Evolutionary conservation across 2,113 vertebrate genomes (phyloP).

Genomic region (Donacobius atricapilla): DNA sequence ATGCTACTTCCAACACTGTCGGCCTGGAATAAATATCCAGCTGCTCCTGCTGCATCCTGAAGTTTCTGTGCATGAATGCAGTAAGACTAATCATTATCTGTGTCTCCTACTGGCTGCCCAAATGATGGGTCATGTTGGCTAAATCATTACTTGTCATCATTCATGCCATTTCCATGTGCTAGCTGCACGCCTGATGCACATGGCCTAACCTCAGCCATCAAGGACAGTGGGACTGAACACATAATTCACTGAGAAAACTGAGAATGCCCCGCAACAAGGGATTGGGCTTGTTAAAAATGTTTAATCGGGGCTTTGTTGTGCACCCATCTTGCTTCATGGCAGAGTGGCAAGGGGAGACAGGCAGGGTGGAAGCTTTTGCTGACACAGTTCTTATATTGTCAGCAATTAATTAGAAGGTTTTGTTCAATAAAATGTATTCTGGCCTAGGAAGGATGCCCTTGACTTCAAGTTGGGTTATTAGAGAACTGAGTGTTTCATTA

Average conservation of each 20-base stretch:
- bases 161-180: fast-evolving
- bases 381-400: background rate
- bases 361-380: background rate
- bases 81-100: background rate
- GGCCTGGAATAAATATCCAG: background rate
- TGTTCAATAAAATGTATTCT: background rate
- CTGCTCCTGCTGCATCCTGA: background rate
- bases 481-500: background rate
- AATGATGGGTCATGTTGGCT: background rate
- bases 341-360: background rate
- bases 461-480: background rate
- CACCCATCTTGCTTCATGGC: background rate
- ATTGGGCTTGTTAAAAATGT: too few relatives aligned
- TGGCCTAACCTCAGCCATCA: background rate
- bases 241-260: background rate
- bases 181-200: background rate
- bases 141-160: background rate
- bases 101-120: background rate
- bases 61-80: background rate
- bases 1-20: fast-evolving
- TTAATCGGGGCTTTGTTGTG: background rate
- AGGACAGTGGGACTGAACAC: background rate
- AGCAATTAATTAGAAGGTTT: background rate
- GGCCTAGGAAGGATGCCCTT: background rate
- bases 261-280: background rate